Base-by-base conservation (phyloP, 2,113 vertebrate genomes). In the Trichomycterus rosablanca region DNA sequence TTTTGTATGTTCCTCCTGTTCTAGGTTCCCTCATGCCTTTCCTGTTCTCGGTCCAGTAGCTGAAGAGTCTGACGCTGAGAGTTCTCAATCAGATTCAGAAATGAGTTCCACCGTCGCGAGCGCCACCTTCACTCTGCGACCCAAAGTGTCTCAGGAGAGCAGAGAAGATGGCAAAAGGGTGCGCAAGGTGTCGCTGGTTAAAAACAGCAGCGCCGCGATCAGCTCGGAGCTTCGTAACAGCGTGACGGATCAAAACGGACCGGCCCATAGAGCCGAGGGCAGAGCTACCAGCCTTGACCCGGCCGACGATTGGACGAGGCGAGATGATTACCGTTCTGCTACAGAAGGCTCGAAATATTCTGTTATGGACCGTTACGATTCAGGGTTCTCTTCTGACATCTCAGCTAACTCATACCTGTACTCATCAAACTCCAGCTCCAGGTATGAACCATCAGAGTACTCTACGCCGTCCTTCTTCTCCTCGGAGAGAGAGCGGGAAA, bases 161-260 rank as follows among this genome's bases (percentile, higher is more conserved):
- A 70, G 34, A 3, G 63, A 88, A 0, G 81, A 90, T n/a, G 40
- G 45, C 53, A 80, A 72, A 19, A 63, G 72, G n/a, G 74, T 90
- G 18, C 82, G 63, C 52, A 92, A 93, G 71, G 72, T 90, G 18
- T 91, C 87, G 0, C 77, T 89, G 69, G 77, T 89, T 20, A 51
- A 1, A 1, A 58, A 5, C n/a, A 40, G 16, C 32, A 67, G 48
- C 32, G 9, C 54, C 12, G 5, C 4, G 1, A 49, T 42, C 9
- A 12, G 16, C 23, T 24, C 19, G 0, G 34, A 26, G 4, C 8
- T 1, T 14, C 5, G 40, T 2, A n/a, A 23, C 23, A 63, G 59
- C 3, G 8, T n/a, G 3, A 39, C 37, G 51, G 66, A 74, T 24
- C 45, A 44, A 5, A 15, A 14, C 7, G 28, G 23, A 24, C 32